Base-by-base conservation (phyloP, 2,113 vertebrate species). In the Zosterops japonicus region DNA sequence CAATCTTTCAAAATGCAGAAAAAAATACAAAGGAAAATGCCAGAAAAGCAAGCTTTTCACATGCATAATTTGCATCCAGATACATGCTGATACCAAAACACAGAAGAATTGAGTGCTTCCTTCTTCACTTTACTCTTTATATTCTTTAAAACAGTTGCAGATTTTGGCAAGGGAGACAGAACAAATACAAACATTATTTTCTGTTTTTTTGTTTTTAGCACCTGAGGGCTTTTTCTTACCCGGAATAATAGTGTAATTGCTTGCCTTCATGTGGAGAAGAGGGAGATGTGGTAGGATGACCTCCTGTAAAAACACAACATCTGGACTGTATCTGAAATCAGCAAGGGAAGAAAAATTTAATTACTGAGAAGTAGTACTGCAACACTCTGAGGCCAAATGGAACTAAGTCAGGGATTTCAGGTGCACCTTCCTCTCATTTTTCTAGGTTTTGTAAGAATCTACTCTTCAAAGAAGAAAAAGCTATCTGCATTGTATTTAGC, bases 301-400 rank as follows among this genome's bases (percentile, higher is more conserved):
- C 79, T 99, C 99, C 93, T 99, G 99, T 17, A 99, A 98, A 96
- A 99, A 99, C 60, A 99, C 97, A 28, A 99, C 98, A 60, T 99
- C 99, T 12, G 99, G 99, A 60, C 56, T 98, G 90, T 99, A 99
- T 94, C 99, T 99, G 95, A 89, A 97, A 97, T 86, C 16, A 28
- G 59, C 59, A 95, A 96, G 52, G 95, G 9, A 59, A 87, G 28
- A 65, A 77, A 56, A 74, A 16, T 74, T 53, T 60, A 92, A 63
- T 53, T 68, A 44, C n/a, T 61, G 79, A 60, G n/a, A 94, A 13
- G 21, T 46, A 50, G 35, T 3, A 74, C 1, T 31, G 52, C 79
- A 80, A 82, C 44, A 35, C 33, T 49, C 42, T 41, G 20, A 88
- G 36, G 49, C 9, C 47, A 88, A 80, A 77, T 6, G 6, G 47